Base-by-base conservation (phyloP, 2,888 invertebrate genomes). In the Griposia aprilina region DNA sequence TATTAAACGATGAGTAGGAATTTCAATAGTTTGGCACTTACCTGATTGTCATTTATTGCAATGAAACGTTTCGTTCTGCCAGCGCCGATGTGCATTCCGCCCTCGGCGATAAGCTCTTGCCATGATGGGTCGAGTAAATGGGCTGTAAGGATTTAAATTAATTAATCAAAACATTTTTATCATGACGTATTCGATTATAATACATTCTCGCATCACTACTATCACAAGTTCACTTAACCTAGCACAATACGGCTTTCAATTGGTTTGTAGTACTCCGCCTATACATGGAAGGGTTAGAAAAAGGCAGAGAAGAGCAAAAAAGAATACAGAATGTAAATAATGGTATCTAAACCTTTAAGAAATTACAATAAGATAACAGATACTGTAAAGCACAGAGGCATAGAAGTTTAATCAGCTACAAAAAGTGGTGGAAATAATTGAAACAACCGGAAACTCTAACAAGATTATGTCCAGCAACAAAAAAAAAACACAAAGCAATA, bases 41-140 rank as follows among this genome's bases (percentile, higher is more conserved):
- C 96, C 92, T 94, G 92, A 23, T 90, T 91, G n/a, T 92, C 90
- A 69, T 92, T 92, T 20, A 95, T 91, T 63, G 94, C 93, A 50
- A 96, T 93, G 80, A 95, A 96, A 65, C 96, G 92, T 80, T 95
- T 96, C 45, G 91, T 85, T 45, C 96, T 92, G 17, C 94, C 95
- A 52, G 90, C 91, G 68, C 95, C 94, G 45, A 96, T 88, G 78
- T 93, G 93, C 88, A 95, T 85, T 0, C 94, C 95, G 1, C 95
- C 94, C 17, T 92, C 87, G 1, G 91, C 81, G 30, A 94, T 81
- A 57, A 94, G 85, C 30, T 94, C 93, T 78, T 93, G 90, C 95
- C 95, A 95, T 82, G 92, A 90, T 62, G 94, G 92, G 63, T 93
- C 93, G 30, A 86, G 78, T 20, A 93, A 87, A 50, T 90, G 83